These are phyloP conservation scores for Macrotus californicus DNA, from an alignment of 2,113 vertebrate species.

Conservation along the genomic window DNA sequence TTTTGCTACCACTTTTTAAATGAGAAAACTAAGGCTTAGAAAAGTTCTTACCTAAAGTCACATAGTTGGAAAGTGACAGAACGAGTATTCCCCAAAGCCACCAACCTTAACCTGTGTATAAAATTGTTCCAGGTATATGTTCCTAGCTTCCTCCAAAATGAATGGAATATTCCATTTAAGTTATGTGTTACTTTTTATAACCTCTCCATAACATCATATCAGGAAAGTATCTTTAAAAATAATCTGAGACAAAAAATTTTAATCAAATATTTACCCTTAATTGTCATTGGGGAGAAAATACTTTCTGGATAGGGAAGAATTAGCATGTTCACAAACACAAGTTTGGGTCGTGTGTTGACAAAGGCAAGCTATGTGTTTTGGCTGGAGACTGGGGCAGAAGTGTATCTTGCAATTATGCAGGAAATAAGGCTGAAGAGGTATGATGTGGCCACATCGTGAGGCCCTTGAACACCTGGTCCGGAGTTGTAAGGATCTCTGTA, in stretches of 20 bases:
- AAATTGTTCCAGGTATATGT: background rate
- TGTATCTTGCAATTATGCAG: background rate
- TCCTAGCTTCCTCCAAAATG: background rate
- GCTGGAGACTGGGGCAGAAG: background rate
- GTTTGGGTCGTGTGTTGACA: background rate
- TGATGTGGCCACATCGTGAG: background rate
- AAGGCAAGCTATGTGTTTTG: constrained; percentile 26
- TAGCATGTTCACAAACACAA: constrained; percentile 5
- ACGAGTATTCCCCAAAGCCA: background rate
- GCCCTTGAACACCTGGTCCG: background rate
- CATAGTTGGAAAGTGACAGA: background rate
- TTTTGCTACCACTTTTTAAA: background rate
- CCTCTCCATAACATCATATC: background rate
- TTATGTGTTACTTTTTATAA: constrained; percentile 14
- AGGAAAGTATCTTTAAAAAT: background rate
- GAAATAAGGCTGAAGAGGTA: background rate
- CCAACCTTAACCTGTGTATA: background rate
- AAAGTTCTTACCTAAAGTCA: background rate
- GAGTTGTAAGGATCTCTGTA: background rate
- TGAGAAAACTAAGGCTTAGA: background rate
- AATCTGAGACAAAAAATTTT: constrained; percentile 30
- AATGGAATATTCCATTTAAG: constrained; percentile 33
- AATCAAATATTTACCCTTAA: constrained; percentile 44
- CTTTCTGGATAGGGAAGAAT: background rate
- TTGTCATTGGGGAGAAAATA: constrained; percentile 37